Evolutionary conservation across 1,140 invertebrate genomes (phyloP), one percentile per base, ranked within the genome.

Genomic region (Trissolcus basalis): DNA sequence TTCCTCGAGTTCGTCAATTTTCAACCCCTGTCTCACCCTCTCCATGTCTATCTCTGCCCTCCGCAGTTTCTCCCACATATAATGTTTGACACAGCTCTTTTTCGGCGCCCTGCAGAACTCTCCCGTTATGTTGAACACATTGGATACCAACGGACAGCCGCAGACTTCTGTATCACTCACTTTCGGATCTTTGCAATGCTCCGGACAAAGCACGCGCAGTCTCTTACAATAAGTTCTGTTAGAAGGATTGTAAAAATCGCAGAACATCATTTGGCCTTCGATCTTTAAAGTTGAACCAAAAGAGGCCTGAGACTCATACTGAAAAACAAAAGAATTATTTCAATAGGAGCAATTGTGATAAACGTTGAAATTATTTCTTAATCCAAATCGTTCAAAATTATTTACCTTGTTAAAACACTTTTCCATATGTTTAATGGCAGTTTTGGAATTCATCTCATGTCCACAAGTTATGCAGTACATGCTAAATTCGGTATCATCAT

Each of bases 391-490:
- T 19, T 48, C 19, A 19, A 1, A 32, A 47, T 47, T 4, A 33
- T 32, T 6, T 86, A 93, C 92, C 89, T 98, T 98, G 77, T 97
- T 96, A 83, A 97, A 98, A 86, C 96, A 97, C 81, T 96, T 96
- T 86, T 97, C 96, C 94, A 97, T 96, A 80, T 97, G 97, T 82
- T 96, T 96, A 6, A 98, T 92, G 0, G 96, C 96, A 0, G 93
- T 95, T 35, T 93, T 90, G 0, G 94, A 94, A 82, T 95, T 93
- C 49, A 98, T 94, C 87, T 98, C 96, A 85, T 96, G 95, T 0
- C 97, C 97, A 89, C 97, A 99, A 0, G 97, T 98, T 10, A 99
- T 96, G 87, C 97, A 99, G 82, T 97, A 97, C 90, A 96, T 95
- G 53, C 93, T 96, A 72, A 94, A 94, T 80, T 97, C 96, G 45